Percentiles rank a stretch among this genome's conserved stretches.
Conservation (phyloP, 2,797 vertebrate genomes). For the Anomalospiza imberbis region DNA sequence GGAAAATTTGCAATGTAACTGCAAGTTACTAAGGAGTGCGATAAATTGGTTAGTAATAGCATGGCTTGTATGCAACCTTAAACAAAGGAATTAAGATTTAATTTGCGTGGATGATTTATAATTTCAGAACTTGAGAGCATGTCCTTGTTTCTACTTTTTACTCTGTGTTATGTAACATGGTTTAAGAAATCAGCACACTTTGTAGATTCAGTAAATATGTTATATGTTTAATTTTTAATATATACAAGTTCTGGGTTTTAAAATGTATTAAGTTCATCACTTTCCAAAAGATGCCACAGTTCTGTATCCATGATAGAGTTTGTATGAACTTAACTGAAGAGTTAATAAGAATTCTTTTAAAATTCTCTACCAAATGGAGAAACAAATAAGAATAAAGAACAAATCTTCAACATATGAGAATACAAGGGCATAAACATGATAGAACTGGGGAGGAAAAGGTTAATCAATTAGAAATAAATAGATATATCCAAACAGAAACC, state of each 20-base stretch:
- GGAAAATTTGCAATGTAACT: neutral
- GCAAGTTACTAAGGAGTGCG: neutral
- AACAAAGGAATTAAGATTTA: neutral
- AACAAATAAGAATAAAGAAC: neutral
- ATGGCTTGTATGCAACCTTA: neutral
- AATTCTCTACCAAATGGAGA: neutral
- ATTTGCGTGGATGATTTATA: neutral
- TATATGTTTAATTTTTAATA: neutral
- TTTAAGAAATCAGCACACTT: neutral
- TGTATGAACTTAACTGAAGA: neutral
- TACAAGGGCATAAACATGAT: accelerated
- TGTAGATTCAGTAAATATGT: neutral
- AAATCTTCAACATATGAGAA: neutral
- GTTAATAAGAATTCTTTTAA: neutral
- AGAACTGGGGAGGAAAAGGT: neutral
- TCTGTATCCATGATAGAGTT: neutral
- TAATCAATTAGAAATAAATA: neutral
- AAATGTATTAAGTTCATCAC: neutral
- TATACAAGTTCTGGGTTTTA: neutral
- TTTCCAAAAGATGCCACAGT: neutral
- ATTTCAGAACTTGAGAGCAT: neutral
- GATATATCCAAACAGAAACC: neutral
- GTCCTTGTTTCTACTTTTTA: neutral
- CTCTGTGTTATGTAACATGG: neutral
- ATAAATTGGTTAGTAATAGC: neutral